Base-by-base conservation (phyloP, 2,113 vertebrate species). In the Syngnathoides biaculeatus region DNA sequence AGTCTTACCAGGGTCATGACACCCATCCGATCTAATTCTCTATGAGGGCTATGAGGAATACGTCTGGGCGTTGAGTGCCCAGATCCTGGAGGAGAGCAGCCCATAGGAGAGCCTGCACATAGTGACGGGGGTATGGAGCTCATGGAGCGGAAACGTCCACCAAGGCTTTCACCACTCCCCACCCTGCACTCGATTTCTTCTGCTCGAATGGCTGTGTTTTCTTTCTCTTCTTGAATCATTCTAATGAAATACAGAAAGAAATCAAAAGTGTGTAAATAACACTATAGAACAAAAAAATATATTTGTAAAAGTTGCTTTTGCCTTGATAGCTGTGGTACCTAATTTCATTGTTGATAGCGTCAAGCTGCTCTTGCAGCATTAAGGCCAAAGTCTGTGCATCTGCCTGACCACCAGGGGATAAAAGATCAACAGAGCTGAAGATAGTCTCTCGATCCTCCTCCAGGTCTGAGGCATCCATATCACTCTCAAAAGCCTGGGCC, bases 331-430 rank as follows among this genome's bases (percentile, higher is more conserved):
- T 3, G 11, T 55, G 1, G 0, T 73, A 97, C 97, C 97, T 94
- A 71, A 99, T 99, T 88, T 98, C 97, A 43, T 97, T 98, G 91
- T 98, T 99, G 89, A 98, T 99, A 5, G 97, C 96, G 2, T 99
- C 97, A 71, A 99, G 87, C 88, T 99, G 97, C 27, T 99, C 97
- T 82, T 99, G 97, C 73, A 99, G 92, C 97, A 99, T 99, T 19
- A 98, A 82, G 65, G 97, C 97, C 35, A 99, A 90, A 0, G 97
- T 99, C 84, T 99, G 97, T 5, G 97, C 97, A 5, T 99, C 97
- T 0, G 97, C 94, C 87, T 99, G 97, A 40, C 97, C 97, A 0
- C 93, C 92, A 15, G 97, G 97, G 0, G 97, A 99, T 61, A 98
- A 88, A 55, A 99, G 86, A 73, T 96, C 95, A 2, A 96, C 94